phyloP scores from a whole-genome alignment of 1,140 invertebrate genomes.

The Listronotus oregonensis region DNA sequence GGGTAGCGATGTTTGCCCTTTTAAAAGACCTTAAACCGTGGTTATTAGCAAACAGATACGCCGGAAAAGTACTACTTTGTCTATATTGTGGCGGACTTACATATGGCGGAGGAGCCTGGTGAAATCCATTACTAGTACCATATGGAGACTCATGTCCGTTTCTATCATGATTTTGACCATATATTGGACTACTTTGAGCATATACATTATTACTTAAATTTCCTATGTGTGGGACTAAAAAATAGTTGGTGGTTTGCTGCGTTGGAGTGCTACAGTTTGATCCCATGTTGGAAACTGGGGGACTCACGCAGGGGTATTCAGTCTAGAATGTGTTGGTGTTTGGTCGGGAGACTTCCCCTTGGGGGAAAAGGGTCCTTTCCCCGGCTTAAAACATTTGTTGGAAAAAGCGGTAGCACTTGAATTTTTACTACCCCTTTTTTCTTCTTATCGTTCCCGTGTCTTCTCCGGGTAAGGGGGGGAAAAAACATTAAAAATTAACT shows the following conservation, averaged over 20 bases:
- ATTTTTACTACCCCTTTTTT: conserved; percentile 38
- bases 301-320: conserved; percentile 59
- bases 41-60: conserved; percentile 43
- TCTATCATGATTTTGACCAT: conserved; percentile 45
- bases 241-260: conserved; percentile 43
- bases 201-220: conserved; percentile 21
- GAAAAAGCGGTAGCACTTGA: conserved; percentile 39
- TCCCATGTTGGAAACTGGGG: conserved; percentile 57
- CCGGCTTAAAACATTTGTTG: conserved; percentile 50
- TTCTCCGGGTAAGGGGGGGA: conserved; percentile 66
- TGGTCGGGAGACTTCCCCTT: conserved; percentile 54
- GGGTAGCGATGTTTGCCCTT: conserved; percentile 49
- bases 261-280: conserved; percentile 52
- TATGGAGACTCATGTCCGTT: conserved; percentile 22
- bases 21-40: conserved; percentile 48
- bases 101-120: conserved; percentile 40
- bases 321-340: conserved; percentile 54
- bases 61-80: conserved; percentile 44
- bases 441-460: conserved; percentile 59
- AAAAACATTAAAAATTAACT: conserved; percentile 68
- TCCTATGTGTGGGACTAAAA: conserved; percentile 43
- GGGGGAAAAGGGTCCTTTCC: conserved; percentile 53
- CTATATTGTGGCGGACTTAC: conserved; percentile 47
- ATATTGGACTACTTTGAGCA: conserved; percentile 35
- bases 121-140: conserved; percentile 25